These are phyloP conservation scores for Telenomus remus DNA, from an alignment of 1,140 invertebrate genomes.

Conservation along the genomic window DNA sequence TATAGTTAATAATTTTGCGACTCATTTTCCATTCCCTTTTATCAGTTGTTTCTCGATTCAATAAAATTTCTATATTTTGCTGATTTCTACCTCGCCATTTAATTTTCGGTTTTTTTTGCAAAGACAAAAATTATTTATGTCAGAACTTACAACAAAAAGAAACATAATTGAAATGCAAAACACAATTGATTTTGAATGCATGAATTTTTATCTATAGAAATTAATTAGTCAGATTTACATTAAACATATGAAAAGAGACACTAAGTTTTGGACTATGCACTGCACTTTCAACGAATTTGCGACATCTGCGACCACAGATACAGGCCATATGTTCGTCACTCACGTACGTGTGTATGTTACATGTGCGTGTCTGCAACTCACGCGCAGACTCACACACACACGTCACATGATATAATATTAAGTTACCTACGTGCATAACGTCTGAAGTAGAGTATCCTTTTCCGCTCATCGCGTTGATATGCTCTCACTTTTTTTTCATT, in stretches of 20 bases:
- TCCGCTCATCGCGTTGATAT: slow-evolving; percentile 18
- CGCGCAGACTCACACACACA: background rate
- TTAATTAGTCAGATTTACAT: too few species aligned
- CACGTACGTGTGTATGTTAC: background rate
- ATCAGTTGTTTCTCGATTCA: too few species aligned
- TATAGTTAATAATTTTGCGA: too few species aligned
- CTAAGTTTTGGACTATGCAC: slow-evolving; percentile 12
- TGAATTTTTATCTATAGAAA: too few species aligned
- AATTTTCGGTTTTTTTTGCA: too few species aligned
- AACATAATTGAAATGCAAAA: too few species aligned
- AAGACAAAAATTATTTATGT: too few species aligned
- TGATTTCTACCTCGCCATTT: too few species aligned
- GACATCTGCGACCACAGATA: slow-evolving; percentile 47
- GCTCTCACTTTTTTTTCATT: slow-evolving; percentile 15
- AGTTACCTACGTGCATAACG: slow-evolving; percentile 19
- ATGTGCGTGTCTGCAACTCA: background rate
- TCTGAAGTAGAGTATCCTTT: slow-evolving; percentile 25
- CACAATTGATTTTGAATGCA: too few species aligned
- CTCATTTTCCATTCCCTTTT: too few species aligned
- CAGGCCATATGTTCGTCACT: slow-evolving; percentile 25
- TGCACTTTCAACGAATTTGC: slow-evolving; percentile 39
- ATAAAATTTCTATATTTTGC: too few species aligned
- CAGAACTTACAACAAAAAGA: too few species aligned
- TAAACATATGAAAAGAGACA: background rate
- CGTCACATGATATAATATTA: slow-evolving; percentile 27